Evolutionary conservation across 2,888 invertebrate species (phyloP).

Genomic region (Pterostichus madidus): DNA sequence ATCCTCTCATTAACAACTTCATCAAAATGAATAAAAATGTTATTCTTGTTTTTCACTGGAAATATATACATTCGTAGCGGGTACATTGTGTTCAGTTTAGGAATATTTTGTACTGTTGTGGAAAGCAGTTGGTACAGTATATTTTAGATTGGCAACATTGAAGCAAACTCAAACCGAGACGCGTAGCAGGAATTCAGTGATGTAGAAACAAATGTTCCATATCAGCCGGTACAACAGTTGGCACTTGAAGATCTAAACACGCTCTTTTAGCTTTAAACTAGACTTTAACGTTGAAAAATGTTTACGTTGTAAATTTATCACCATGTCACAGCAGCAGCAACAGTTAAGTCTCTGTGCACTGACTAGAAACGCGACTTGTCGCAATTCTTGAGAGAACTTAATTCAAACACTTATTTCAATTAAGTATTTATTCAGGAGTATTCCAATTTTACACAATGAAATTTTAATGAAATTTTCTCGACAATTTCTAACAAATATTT

Average conservation of each 20-base stretch:
- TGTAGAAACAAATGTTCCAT: constrained; percentile 57
- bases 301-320: constrained; percentile 65
- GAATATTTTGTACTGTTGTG: no score
- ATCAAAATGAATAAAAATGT: not conserved
- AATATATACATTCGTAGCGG: no score
- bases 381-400: constrained; percentile 7
- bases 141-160: constrained; percentile 13
- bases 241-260: constrained; percentile 63
- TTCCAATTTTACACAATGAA: not conserved
- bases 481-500: no score
- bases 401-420: constrained; percentile 14
- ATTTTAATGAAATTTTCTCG: not conserved
- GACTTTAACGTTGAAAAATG: constrained; percentile 66
- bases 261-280: constrained; percentile 64
- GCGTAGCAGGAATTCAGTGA: constrained; percentile 16
- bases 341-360: constrained; percentile 40
- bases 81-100: no score
- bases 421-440: not conserved
- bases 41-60: no score
- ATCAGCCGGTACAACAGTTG: constrained; percentile 60
- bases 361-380: constrained; percentile 27
- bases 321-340: constrained; percentile 50
- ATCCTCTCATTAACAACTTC: not conserved
- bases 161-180: not conserved
- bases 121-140: not conserved